phyloP scores from a whole-genome alignment of 2,888 invertebrate species.

The Chromoteleia sp. region DNA sequence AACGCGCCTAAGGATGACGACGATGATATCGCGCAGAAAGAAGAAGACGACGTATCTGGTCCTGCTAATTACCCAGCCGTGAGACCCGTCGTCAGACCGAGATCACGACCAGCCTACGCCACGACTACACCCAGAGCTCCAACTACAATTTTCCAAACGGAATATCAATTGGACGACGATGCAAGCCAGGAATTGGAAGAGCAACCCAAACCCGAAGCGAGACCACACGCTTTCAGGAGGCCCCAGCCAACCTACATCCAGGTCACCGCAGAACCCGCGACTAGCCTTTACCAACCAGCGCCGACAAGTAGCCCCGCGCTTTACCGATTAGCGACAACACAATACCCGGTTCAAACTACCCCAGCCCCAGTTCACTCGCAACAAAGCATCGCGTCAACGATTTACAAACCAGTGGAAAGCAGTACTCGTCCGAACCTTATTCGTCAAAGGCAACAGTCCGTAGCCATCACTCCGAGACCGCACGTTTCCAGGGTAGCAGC shows the following conservation, averaged over 20 bases:
- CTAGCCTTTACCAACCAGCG: conserved; percentile 76
- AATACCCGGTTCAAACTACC: conserved; percentile 88
- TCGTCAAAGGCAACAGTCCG: conserved; percentile 80
- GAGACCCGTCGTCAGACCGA: conserved; percentile 86
- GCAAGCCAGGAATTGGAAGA: conserved; percentile 87
- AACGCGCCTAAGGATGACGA: conserved; percentile 90
- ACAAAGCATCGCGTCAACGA: conserved; percentile 73
- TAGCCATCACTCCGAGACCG: conserved; percentile 87
- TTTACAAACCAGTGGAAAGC: conserved; percentile 79
- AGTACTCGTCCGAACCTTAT: conserved; percentile 77
- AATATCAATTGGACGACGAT: conserved; percentile 86
- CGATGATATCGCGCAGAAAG: conserved; percentile 85
- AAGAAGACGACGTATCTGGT: conserved; percentile 86
- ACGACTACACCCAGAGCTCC: conserved; percentile 85
- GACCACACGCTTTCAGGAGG: conserved; percentile 83
- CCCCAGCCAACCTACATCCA: conserved; percentile 81
- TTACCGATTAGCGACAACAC: conserved; percentile 83
- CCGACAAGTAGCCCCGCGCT: conserved; percentile 86
- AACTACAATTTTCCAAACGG: conserved; percentile 90
- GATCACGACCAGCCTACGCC: conserved; percentile 84
- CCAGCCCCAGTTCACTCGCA: conserved; percentile 84
- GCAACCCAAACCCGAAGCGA: conserved; percentile 86
- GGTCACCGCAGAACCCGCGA: conserved; percentile 75
- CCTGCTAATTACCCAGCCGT: conserved; percentile 88
- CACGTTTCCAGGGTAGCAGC: conserved; percentile 82